A percentile compares a stretch with the other conserved stretches of the same genome.
These are phyloP conservation scores for Paracentrotus lividus DNA, from an alignment of 53 echinoderm and acorn worm species.

Conservation along the genomic window DNA sequence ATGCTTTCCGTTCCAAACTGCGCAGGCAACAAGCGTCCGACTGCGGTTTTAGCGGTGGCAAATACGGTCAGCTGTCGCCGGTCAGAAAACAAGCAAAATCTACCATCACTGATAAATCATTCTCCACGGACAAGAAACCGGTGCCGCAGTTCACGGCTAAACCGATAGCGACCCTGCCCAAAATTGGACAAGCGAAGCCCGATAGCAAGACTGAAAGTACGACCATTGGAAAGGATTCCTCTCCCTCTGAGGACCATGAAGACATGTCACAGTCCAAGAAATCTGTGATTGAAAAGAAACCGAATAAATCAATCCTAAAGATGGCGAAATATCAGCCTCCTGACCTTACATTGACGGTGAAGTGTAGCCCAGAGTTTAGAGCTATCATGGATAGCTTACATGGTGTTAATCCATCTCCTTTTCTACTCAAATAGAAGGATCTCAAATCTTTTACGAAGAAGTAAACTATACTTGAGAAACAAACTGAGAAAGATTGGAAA, in stretches of 20 bases:
- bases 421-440: slow-evolving; percentile 38
- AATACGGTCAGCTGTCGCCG: neutral
- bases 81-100: slow-evolving; percentile 43
- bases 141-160: slow-evolving; percentile 57
- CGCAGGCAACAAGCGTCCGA: neutral
- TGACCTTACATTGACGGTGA: neutral
- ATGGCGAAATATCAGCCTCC: slow-evolving; percentile 7
- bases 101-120: slow-evolving; percentile 48
- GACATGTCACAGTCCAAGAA: neutral
- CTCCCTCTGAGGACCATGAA: neutral
- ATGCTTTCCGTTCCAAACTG: slow-evolving; percentile 33
- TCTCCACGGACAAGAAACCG: neutral
- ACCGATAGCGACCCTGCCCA: slow-evolving; percentile 38
- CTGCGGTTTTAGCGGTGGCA: neutral
- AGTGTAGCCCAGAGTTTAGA: slow-evolving; percentile 61
- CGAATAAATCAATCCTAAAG: slow-evolving; percentile 54
- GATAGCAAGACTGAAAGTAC: neutral
- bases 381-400: slow-evolving; percentile 63
- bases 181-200: slow-evolving; percentile 10
- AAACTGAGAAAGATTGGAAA: neutral
- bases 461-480: neutral
- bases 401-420: slow-evolving; percentile 61
- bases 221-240: neutral
- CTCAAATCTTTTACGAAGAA: neutral
- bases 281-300: slow-evolving; percentile 30